Evolutionary conservation across 2,113 vertebrate genomes (phyloP).

Genomic region (Esox niger): DNA sequence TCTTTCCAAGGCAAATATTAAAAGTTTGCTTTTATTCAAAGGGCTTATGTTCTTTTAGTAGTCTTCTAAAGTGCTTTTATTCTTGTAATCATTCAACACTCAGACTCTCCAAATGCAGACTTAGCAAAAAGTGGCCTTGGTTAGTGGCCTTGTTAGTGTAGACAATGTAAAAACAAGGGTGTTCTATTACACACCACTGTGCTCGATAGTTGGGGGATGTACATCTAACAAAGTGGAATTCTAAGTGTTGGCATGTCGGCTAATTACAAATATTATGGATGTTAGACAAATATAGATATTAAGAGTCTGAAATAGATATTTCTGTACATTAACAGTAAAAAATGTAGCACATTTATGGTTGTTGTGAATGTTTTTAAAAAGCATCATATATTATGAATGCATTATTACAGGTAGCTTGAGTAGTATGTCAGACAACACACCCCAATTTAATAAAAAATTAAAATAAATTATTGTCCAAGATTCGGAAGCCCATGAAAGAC

Average conservation of each 20-base stretch:
- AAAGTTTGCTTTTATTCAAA: slow-evolving; percentile 27
- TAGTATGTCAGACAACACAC: too few species aligned
- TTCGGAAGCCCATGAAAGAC: too few species aligned
- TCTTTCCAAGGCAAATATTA: slow-evolving; percentile 3
- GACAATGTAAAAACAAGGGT: neutral
- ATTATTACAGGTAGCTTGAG: too few species aligned
- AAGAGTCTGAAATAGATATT: too few species aligned
- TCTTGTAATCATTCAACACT: neutral
- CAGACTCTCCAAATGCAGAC: neutral
- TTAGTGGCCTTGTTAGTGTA: neutral
- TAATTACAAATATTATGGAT: too few species aligned
- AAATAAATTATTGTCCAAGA: too few species aligned
- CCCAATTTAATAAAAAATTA: too few species aligned
- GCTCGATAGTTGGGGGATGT: neutral
- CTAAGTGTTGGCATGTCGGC: too few species aligned
- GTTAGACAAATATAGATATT: too few species aligned
- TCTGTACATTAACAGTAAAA: too few species aligned
- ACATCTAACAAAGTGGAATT: too few species aligned
- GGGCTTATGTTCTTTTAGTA: neutral
- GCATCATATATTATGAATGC: too few species aligned
- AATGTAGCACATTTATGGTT: neutral
- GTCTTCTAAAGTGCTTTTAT: slow-evolving; percentile 6
- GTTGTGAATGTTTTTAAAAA: neutral
- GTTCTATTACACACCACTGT: neutral
- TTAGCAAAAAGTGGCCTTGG: neutral